A percentile compares a stretch with the other conserved stretches of the same genome.
Evolutionary conservation across 1,140 invertebrate genomes (phyloP).

Genomic region (Drosophila willistoni): DNA sequence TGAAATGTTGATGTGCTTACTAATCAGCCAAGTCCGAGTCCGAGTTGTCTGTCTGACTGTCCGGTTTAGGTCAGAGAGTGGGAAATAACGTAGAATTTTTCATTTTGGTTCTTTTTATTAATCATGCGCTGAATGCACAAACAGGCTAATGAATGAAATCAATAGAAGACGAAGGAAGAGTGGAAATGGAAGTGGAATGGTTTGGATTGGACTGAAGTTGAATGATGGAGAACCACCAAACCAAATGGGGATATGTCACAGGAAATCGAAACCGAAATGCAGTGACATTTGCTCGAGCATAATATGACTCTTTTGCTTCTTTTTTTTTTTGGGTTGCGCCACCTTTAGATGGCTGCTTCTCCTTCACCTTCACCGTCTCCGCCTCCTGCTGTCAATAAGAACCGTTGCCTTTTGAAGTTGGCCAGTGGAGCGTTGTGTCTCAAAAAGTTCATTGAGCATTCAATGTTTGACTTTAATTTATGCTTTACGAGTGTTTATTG

Average conservation of each 20-base stretch:
- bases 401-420: constrained; percentile 64
- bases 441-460: constrained; percentile 65
- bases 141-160: constrained; percentile 16
- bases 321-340: constrained; percentile 21
- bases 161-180: background rate
- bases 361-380: background rate
- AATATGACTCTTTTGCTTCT: background rate
- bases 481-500: constrained; percentile 56
- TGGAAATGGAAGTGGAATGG: background rate
- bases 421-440: constrained; percentile 27
- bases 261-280: constrained; percentile 76
- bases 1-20: constrained; percentile 79
- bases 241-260: constrained; percentile 32
- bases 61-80: constrained; percentile 34
- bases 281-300: constrained; percentile 35
- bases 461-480: constrained; percentile 60
- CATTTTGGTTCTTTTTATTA: constrained; percentile 64
- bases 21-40: constrained; percentile 55
- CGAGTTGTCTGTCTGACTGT: constrained; percentile 8
- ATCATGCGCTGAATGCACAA: constrained; percentile 68
- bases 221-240: background rate
- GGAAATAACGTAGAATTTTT: constrained; percentile 52
- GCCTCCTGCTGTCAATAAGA: constrained; percentile 32
- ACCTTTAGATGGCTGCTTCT: constrained; percentile 1
- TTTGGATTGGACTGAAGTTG: background rate